phyloP scores from a whole-genome alignment of 2,113 vertebrate species.

The Crotophaga sulcirostris region DNA sequence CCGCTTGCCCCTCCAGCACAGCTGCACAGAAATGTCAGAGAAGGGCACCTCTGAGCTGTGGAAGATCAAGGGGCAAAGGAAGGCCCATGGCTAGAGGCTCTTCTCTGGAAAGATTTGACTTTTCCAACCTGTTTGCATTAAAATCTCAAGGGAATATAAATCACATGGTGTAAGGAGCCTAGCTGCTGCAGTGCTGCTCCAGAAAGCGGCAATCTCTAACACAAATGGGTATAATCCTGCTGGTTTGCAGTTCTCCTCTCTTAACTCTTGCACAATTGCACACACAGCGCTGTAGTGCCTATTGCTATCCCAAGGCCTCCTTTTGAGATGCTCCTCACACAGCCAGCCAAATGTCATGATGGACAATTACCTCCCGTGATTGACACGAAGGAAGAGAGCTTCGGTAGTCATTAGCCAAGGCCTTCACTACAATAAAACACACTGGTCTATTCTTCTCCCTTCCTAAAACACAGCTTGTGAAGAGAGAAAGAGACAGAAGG shows the following conservation, averaged over 20 bases:
- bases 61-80: not conserved
- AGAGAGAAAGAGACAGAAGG: not conserved
- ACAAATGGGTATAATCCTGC: not conserved
- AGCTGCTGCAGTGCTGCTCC: not conserved
- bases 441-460: not conserved
- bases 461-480: not conserved
- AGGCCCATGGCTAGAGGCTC: not conserved
- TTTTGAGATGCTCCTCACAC: not conserved
- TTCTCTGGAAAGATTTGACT: not conserved
- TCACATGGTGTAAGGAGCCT: not conserved
- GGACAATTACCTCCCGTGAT: constrained; percentile 8
- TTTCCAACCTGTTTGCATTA: not conserved
- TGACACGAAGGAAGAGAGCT: not conserved
- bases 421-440: not conserved
- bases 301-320: not conserved
- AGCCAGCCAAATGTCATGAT: not conserved
- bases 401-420: not conserved
- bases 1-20: not conserved
- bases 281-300: not conserved
- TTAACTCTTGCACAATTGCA: not conserved
- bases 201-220: not conserved
- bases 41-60: fast-evolving
- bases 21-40: not conserved
- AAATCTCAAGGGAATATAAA: not conserved
- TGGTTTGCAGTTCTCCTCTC: not conserved